Evolutionary conservation across 2,113 vertebrate species (phyloP).

Genomic region (Mesocricetus auratus): DNA sequence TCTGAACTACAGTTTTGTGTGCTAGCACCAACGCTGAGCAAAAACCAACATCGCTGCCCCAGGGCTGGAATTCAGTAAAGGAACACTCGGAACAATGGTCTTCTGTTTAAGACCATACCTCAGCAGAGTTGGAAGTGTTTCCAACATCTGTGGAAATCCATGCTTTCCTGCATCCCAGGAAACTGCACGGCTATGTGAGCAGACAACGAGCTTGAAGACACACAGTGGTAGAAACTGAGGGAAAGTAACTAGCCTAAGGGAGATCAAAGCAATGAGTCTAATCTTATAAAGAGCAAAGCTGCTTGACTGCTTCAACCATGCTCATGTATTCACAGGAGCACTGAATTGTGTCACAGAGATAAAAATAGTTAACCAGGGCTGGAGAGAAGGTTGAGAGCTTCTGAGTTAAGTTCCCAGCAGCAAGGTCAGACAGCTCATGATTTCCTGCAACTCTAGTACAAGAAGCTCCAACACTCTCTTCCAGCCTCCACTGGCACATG

Average conservation of each 20-base stretch:
- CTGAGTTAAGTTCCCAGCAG: neutral
- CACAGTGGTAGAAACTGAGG: neutral
- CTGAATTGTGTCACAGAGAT: neutral
- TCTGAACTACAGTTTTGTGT: neutral
- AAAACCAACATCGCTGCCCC: neutral
- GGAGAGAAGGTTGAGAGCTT: neutral
- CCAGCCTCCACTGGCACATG: neutral
- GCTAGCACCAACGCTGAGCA: neutral
- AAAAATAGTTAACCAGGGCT: neutral
- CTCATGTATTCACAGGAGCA: neutral
- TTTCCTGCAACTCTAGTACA: neutral
- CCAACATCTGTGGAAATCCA: slow-evolving; percentile 39
- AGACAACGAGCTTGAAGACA: neutral
- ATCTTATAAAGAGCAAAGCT: neutral
- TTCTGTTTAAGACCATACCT: slow-evolving; percentile 10
- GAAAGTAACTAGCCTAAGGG: neutral
- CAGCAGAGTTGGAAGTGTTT: neutral
- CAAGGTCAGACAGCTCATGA: neutral
- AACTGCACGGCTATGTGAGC: neutral
- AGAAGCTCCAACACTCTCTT: neutral
- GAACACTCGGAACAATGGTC: neutral
- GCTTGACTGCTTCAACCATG: neutral
- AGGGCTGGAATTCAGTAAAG: neutral
- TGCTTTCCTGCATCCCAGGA: neutral
- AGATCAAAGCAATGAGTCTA: neutral